Percentiles rank a stretch among this genome's conserved stretches.
These are phyloP conservation scores for Cylloceria caligata DNA, from an alignment of 2,888 invertebrate genomes.

Conservation along the genomic window DNA sequence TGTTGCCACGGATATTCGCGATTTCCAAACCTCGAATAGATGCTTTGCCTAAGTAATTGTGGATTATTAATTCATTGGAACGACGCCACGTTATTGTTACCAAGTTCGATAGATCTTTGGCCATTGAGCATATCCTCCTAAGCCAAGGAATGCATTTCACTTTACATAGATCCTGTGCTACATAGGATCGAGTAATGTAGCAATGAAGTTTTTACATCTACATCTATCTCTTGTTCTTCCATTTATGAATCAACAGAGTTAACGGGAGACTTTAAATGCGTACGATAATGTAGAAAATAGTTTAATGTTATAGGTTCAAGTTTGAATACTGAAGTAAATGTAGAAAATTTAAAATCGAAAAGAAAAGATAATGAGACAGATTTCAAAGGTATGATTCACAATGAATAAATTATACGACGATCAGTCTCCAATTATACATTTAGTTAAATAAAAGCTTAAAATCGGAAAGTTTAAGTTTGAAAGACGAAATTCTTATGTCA, in stretches of 20 bases:
- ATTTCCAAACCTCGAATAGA: slow-evolving; percentile 59
- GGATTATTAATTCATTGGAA: slow-evolving; percentile 60
- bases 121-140: slow-evolving; percentile 13
- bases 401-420: too few species aligned
- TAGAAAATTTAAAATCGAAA: neutral
- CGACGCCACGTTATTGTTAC: slow-evolving; percentile 4
- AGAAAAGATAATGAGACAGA: too few species aligned
- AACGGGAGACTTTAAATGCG: too few species aligned
- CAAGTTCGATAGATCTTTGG: neutral
- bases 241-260: neutral
- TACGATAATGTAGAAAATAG: too few species aligned
- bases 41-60: slow-evolving; percentile 52
- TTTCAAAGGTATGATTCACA: too few species aligned
- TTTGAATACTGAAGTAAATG: neutral
- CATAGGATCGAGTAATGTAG: neutral
- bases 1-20: slow-evolving; percentile 67
- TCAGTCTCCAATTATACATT: too few species aligned
- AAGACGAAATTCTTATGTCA: too few species aligned
- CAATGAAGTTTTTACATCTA: neutral
- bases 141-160: slow-evolving; percentile 59
- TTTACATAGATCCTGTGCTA: neutral
- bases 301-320: neutral
- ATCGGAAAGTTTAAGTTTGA: too few species aligned
- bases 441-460: too few species aligned
- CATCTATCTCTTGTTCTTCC: neutral